Evolutionary conservation across 2,113 vertebrate genomes (phyloP).

Genomic region (Geococcyx californianus): DNA sequence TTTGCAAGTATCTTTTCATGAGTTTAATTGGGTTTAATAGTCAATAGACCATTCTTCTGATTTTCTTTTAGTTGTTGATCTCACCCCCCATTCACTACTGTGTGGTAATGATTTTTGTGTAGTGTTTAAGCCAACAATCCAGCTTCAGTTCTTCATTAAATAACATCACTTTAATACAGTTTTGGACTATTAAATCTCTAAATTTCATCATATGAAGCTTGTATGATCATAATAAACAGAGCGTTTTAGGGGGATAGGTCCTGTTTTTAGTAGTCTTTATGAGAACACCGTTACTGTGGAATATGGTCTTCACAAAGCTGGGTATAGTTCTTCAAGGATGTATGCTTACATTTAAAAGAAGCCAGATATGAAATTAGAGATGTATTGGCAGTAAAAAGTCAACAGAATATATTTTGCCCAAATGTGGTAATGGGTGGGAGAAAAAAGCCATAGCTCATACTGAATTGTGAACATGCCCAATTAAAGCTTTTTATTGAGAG

Average conservation of each 20-base stretch:
- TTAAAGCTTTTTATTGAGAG: neutral
- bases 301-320: neutral
- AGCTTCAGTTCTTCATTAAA: neutral
- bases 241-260: neutral
- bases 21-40: neutral
- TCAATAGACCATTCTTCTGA: neutral
- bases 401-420: fast-evolving
- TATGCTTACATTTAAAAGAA: neutral
- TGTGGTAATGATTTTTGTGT: neutral
- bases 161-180: neutral
- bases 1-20: neutral
- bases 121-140: neutral
- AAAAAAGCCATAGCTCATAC: neutral
- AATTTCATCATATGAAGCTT: neutral
- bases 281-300: neutral
- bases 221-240: neutral
- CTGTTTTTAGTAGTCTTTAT: neutral
- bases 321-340: neutral
- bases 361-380: neutral
- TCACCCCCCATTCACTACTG: fast-evolving
- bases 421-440: neutral
- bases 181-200: neutral
- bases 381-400: neutral
- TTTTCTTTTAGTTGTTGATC: neutral
- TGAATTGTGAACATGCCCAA: neutral